phyloP scores from a whole-genome alignment of 2,797 vertebrate genomes.

The Eulemur albifrons region DNA sequence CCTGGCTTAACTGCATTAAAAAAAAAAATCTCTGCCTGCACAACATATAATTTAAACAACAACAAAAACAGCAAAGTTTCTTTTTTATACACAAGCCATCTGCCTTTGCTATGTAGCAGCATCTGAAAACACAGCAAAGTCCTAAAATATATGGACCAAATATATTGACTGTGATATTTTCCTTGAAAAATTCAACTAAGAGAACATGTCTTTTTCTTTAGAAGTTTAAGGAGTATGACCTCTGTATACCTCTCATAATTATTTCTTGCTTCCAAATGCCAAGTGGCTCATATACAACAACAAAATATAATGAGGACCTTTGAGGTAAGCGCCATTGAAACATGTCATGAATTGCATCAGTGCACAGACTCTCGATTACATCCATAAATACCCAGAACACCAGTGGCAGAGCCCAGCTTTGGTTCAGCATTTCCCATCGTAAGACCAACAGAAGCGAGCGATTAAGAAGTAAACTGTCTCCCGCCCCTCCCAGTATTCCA shows the following conservation, averaged over 20 bases:
- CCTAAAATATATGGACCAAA: background rate
- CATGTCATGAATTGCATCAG: background rate
- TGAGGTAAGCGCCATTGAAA: constrained; percentile 36
- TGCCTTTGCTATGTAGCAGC: background rate
- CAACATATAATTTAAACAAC: constrained; percentile 21
- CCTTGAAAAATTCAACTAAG: constrained; percentile 1
- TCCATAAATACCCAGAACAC: background rate
- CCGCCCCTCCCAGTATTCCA: background rate
- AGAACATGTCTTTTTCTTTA: background rate
- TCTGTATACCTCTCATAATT: constrained; percentile 40
- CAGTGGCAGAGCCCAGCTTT: background rate
- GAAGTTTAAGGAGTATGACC: constrained; percentile 16
- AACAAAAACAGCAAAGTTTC: background rate
- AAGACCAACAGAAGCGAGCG: background rate
- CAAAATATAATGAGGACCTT: constrained; percentile 44
- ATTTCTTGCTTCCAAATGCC: constrained; percentile 62
- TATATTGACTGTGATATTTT: background rate
- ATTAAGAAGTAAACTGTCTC: background rate
- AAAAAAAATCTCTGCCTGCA: background rate
- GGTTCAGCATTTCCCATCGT: background rate
- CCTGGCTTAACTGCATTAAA: background rate
- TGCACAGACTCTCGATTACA: background rate
- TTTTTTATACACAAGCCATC: constrained; percentile 1
- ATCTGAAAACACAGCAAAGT: constrained; percentile 21
- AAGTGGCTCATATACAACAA: constrained; percentile 47